phyloP scores from a whole-genome alignment of 2,797 vertebrate genomes.

The Zenarchopterus dispar region DNA sequence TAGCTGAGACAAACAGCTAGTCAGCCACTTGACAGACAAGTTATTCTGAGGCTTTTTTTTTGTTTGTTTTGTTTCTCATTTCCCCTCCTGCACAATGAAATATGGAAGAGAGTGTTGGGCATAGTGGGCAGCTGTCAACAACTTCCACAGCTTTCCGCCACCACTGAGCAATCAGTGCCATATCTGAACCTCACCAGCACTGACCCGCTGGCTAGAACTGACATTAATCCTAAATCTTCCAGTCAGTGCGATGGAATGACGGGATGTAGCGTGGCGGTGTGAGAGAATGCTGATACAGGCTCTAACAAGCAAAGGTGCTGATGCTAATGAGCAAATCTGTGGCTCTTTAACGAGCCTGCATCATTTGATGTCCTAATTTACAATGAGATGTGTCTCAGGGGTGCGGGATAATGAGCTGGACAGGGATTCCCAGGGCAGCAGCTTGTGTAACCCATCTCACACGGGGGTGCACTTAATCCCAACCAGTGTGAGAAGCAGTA shows the following conservation, averaged over 20 bases:
- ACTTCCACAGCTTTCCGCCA: conserved; percentile 65
- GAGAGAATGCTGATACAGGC: conserved; percentile 59
- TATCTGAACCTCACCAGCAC: conserved; percentile 56
- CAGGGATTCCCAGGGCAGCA: conserved; percentile 73
- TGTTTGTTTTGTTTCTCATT: too few species aligned
- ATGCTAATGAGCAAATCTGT: conserved; percentile 76
- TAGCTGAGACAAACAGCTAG: conserved; percentile 45
- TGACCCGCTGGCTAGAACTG: conserved; percentile 68
- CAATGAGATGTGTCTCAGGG: conserved; percentile 73
- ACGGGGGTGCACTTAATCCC: conserved; percentile 50
- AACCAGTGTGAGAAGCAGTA: conserved; percentile 33
- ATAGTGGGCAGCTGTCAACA: conserved; percentile 70
- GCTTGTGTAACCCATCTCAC: conserved; percentile 78
- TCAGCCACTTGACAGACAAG: conserved; percentile 60
- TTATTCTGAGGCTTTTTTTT: conserved; percentile 51
- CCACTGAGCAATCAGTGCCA: conserved; percentile 63
- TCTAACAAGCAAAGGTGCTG: conserved; percentile 76
- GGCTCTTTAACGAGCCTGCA: conserved; percentile 72
- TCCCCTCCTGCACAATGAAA: conserved; percentile 49
- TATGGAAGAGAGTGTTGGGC: conserved; percentile 52
- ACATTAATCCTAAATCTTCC: conserved; percentile 77
- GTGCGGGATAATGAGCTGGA: conserved; percentile 77
- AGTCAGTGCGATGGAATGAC: conserved; percentile 63
- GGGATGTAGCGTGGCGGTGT: conserved; percentile 46
- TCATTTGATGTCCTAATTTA: conserved; percentile 76